These are phyloP conservation scores for Hydrotaea diabolus DNA, from an alignment of 2,888 invertebrate genomes.

Conservation along the genomic window DNA sequence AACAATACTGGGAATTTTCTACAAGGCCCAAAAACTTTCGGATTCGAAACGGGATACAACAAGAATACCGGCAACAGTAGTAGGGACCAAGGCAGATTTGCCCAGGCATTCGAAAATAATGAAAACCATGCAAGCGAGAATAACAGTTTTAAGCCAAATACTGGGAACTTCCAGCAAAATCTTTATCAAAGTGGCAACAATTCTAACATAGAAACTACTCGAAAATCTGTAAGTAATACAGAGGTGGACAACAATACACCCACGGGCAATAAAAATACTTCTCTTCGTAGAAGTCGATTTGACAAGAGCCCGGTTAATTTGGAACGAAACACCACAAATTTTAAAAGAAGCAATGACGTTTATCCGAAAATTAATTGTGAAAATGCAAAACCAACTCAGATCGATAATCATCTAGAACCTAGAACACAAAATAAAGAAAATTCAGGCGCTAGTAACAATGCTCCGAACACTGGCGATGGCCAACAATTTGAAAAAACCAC, in stretches of 20 bases:
- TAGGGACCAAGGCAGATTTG: no score
- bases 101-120: no score
- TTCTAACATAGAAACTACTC: neutral
- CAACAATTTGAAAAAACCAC: neutral
- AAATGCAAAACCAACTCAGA: neutral
- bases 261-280: neutral
- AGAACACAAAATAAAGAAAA: neutral
- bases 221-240: neutral
- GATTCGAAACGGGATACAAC: no score
- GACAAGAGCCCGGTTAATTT: neutral
- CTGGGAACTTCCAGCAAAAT: neutral
- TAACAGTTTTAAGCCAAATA: neutral
- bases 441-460: neutral
- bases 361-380: no score
- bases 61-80: no score
- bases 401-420: neutral
- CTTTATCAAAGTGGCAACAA: neutral
- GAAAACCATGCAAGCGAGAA: neutral
- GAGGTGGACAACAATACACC: neutral
- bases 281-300: neutral
- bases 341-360: no score
- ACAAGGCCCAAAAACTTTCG: neutral
- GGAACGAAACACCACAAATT: neutral
- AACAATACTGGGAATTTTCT: constrained; percentile 7
- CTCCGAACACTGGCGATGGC: neutral